Base-by-base conservation (phyloP, 1,140 invertebrate genomes). In the Caenorhabditis latens region DNA sequence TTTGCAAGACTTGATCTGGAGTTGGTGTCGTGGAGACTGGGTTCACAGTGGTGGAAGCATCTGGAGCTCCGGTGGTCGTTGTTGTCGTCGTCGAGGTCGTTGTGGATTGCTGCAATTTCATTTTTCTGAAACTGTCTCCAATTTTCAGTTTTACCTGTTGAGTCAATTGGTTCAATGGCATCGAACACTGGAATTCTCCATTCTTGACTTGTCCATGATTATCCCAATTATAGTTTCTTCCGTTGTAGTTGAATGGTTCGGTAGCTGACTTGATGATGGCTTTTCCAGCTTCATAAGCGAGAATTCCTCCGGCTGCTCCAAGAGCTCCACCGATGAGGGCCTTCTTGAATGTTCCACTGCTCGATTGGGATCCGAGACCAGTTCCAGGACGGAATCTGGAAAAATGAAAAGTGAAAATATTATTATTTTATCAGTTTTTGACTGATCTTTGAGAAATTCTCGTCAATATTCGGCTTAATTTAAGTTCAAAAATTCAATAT, bases 21-120 rank as follows among this genome's bases (percentile, higher is more conserved):
- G 21, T 53, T 63, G 88, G 87, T 43, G 89, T 83, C 1, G 89
- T 86, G 8, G 88, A 63, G 61, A 61, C 50, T 19, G 89, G n/a
- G 50, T 67, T 48, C 21, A 53, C 55, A 7, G 58, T 83, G 0
- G 84, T 71, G 19, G 84, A 63, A 63, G 32, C 82, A 40, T 82
- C 83, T 79, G 57, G 53, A 53, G 86, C 43, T 8, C 58, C 48
- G 2, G 83, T 65, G 32, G 82, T 71, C 0, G 86, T 42, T 46
- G 83, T 55, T 1, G 83, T 61, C 4, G 83, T 11, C 14, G 85
- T 57, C 13, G 86, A 65, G 57, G 86, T 84, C 7, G 86, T 87
- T 5, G 84, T 65, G 32, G 82, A 46, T 84, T 84, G 82, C 82
- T 57, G 3, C 13, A 58, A 57, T 14, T 50, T 32, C 32, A 32